These are phyloP conservation scores for Drosophila longiperda DNA, from an alignment of 2,888 invertebrate species.

Conservation along the genomic window DNA sequence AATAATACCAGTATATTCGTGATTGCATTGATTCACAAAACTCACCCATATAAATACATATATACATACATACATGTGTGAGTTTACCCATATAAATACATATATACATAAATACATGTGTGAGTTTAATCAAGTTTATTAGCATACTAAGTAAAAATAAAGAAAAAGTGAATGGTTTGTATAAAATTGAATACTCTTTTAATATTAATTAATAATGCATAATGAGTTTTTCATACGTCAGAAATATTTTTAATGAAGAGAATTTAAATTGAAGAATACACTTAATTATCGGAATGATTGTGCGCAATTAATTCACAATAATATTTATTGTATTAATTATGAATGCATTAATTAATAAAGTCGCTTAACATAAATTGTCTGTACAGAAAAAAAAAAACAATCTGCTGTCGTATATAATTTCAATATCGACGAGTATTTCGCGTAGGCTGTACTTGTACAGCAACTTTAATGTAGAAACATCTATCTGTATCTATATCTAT, in stretches of 20 bases:
- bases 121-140: conserved; percentile 21
- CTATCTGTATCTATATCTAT: conserved; percentile 17
- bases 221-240: background rate
- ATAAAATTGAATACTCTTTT: conserved; percentile 11
- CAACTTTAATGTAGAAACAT: conserved; percentile 13
- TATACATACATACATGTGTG: background rate
- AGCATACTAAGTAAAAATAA: conserved; percentile 29
- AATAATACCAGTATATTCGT: conserved; percentile 21
- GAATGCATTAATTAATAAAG: background rate
- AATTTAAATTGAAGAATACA: background rate
- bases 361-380: background rate
- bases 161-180: background rate
- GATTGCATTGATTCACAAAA: conserved; percentile 44
- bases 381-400: background rate
- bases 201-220: background rate
- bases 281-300: background rate
- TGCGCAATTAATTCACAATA: background rate
- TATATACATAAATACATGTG: background rate
- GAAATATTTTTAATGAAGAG: background rate
- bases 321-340: background rate
- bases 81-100: conserved; percentile 10
- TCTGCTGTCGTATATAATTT: conserved; percentile 39
- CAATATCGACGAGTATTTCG: conserved; percentile 43
- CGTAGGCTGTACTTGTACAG: conserved; percentile 47
- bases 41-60: conserved; percentile 17